Evolutionary conservation across 35 echinoderm and acorn worm genomes (phyloP).

Genomic region (Chiridota heheva): DNA sequence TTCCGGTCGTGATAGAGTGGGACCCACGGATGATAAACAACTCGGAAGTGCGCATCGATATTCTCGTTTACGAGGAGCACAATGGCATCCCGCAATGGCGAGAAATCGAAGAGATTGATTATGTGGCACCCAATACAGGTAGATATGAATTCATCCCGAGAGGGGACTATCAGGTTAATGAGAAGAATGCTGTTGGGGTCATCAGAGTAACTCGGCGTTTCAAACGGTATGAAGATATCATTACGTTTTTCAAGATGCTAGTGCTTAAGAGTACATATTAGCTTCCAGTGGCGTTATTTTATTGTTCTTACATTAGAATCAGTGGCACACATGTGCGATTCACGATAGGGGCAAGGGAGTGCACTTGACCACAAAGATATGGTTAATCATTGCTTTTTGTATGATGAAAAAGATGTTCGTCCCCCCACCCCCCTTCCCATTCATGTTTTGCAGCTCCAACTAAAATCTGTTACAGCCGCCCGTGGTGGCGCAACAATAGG

Average conservation of each 20-base stretch:
- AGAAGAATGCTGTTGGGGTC: constrained; percentile 81
- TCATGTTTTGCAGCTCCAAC: too few relatives aligned
- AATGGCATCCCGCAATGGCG: constrained; percentile 62
- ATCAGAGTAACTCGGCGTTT: constrained; percentile 74
- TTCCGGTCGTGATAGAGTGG: constrained; percentile 84
- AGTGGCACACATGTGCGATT: too few relatives aligned
- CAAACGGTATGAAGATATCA: constrained; percentile 57
- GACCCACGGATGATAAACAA: constrained; percentile 69
- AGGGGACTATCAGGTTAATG: constrained; percentile 40
- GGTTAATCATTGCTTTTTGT: too few relatives aligned
- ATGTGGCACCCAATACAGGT: constrained; percentile 71
- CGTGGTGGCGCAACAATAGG: too few relatives aligned
- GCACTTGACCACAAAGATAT: too few relatives aligned
- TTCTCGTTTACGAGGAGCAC: constrained; percentile 71
- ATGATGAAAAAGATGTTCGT: too few relatives aligned
- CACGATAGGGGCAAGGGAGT: too few relatives aligned
- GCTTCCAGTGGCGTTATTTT: too few relatives aligned
- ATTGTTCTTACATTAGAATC: too few relatives aligned
- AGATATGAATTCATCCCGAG: constrained; percentile 68
- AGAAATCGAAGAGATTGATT: constrained; percentile 69
- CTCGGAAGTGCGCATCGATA: constrained; percentile 65
- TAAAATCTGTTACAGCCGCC: too few relatives aligned
- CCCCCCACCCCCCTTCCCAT: too few relatives aligned
- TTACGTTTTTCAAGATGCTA: neutral
- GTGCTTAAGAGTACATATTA: neutral